These are phyloP conservation scores for Rhaphigaster nebulosa DNA, from an alignment of 2,888 invertebrate species.

Conservation along the genomic window DNA sequence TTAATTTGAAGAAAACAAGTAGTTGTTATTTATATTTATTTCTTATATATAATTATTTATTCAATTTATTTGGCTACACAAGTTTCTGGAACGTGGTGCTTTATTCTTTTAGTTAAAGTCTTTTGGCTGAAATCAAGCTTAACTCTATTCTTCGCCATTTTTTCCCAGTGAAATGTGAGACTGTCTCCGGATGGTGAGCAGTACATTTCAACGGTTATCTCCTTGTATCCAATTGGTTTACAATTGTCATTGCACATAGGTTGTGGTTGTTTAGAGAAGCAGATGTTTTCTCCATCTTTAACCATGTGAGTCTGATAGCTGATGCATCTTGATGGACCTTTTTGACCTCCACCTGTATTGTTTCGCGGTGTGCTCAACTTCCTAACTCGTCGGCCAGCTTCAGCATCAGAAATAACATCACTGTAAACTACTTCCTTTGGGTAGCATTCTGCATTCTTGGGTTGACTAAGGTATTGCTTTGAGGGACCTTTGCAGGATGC, in stretches of 20 bases:
- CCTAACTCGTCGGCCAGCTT: constrained; percentile 60
- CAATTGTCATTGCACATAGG: constrained; percentile 73
- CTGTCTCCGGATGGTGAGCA: constrained; percentile 69
- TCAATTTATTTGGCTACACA: constrained; percentile 68
- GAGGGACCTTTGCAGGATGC: constrained; percentile 64
- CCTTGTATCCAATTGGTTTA: constrained; percentile 69
- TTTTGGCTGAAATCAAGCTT: constrained; percentile 72
- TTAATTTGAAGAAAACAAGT: background rate
- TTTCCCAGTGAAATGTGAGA: constrained; percentile 68
- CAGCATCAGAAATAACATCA: constrained; percentile 65
- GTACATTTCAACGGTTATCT: constrained; percentile 71
- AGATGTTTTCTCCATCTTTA: constrained; percentile 72
- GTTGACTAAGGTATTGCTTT: constrained; percentile 68
- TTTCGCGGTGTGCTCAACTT: background rate
- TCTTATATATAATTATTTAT: background rate
- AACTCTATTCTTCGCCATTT: constrained; percentile 70
- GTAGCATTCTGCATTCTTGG: constrained; percentile 64
- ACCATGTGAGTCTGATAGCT: constrained; percentile 67
- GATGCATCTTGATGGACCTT: constrained; percentile 63
- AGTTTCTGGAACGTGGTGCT: constrained; percentile 69
- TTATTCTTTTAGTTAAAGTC: constrained; percentile 67
- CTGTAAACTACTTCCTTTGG: constrained; percentile 64
- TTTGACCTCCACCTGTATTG: background rate
- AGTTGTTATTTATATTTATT: background rate
- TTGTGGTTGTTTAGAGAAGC: constrained; percentile 74